Evolutionary conservation across 1,140 invertebrate genomes (phyloP), one percentile per base, ranked within the genome.

Genomic region (Micrasema longulum): DNA sequence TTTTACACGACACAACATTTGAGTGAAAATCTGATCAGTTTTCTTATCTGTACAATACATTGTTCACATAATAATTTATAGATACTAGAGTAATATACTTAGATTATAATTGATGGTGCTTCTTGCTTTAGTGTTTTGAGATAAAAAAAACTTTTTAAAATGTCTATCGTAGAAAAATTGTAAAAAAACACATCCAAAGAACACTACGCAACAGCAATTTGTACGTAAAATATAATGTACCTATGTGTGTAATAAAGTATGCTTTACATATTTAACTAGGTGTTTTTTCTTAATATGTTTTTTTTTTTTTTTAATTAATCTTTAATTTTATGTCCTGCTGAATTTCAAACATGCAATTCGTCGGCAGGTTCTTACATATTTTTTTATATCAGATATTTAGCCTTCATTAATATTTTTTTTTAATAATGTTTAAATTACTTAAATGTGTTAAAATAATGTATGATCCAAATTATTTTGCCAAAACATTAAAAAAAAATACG

Each of bases 41-140:
- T n/a, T n/a, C n/a, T n/a, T n/a, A n/a, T n/a, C n/a, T n/a, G n/a
- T n/a, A n/a, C n/a, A n/a, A n/a, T n/a, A n/a, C n/a, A n/a, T n/a
- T n/a, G n/a, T n/a, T n/a, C n/a, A n/a, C n/a, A n/a, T n/a, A n/a
- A n/a, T n/a, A n/a, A n/a, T 31, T 57, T 14, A 38, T 16, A 11
- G n/a, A 16, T 36, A 53, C 22, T 53, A 53, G 50, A 23, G 5
- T 53, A 53, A 53, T 52, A 45, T 6, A 41, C 10, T 45, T 6
- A 45, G 18, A 53, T 53, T 57, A 31, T 57, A 20, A 36, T 57
- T 36, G 26, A 57, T 57, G 53, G 53, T 57, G 53, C 53, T 57
- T 57, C 12, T 16, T 38, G 53, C 53, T 57, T 57, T 57, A 57
- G 53, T 55, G 26, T 26, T 38, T 11, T 36, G 53, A 16, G 14